Evolutionary conservation across 2,113 vertebrate species (phyloP).

Genomic region (Micromys minutus): DNA sequence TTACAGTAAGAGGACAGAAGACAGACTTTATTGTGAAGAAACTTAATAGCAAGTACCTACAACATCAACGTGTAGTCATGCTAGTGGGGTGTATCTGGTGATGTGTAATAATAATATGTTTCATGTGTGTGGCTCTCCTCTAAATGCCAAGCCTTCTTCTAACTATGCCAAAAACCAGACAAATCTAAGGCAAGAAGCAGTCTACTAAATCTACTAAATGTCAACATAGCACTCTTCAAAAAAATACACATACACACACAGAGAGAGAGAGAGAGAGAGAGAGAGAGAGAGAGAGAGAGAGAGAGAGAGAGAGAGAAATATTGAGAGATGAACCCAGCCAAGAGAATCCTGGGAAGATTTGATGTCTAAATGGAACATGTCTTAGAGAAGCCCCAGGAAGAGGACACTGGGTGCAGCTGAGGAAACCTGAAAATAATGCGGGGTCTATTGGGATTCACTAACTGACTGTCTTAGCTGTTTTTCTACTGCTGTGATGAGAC

Average conservation of each 20-base stretch:
- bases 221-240: neutral
- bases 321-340: neutral
- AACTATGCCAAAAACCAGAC: neutral
- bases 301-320: neutral
- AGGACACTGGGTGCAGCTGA: no score
- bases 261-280: no score
- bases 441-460: neutral
- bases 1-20: neutral
- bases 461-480: neutral
- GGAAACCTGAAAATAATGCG: neutral
- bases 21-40: neutral
- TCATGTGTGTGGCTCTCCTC: accelerated
- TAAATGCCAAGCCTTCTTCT: accelerated
- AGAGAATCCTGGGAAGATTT: neutral
- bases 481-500: neutral
- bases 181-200: accelerated
- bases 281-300: no score
- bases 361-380: accelerated
- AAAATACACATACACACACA: no score
- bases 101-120: accelerated
- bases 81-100: accelerated
- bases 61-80: accelerated
- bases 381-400: no score
- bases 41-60: accelerated
- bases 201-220: neutral